Evolutionary conservation across 2,797 vertebrate species (phyloP), one percentile per base, ranked within the genome.

Genomic region (Huso huso): DNA sequence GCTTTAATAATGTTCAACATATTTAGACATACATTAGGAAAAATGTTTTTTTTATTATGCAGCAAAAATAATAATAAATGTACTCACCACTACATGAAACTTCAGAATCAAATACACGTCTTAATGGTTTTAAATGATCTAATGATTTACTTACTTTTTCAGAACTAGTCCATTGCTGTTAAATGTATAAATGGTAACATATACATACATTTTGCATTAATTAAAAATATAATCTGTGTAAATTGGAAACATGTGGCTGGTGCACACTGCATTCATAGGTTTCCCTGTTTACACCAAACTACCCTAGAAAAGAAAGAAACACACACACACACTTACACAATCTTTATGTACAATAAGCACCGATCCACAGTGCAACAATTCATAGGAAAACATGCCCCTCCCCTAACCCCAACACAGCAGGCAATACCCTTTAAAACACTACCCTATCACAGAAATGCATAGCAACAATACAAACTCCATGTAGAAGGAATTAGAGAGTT

Each of bases 141-240:
- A 58, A 10, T 10, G 12, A 12, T 8, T 52, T 52, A 7, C 11
- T 58, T 58, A 58, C 55, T 58, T 58, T 58, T 58, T 12, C 12
- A 12, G 6, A n/a, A 37, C 23, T 37, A 37, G 23, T 37, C 11
- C 7, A 4, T 58, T 58, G 12, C 55, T 58, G 55, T 58, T 58
- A 58, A 58, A 58, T n/a, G 55, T 58, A 58, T 12, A 58, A 58
- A 58, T 58, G 55, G 10, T 58, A 58, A 58, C 55, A 57, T 57
- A 12, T 5, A n/a, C 7, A n/a, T n/a, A n/a, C 12, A 58, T 11
- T n/a, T n/a, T 11, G 12, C 55, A 6, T 58, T 58, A 58, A 58
- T 58, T 58, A n/a, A 58, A 58, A 58, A 58, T 58, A 58, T 6
- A 58, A 58, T n/a, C 12, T 15, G 55, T 58, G 55, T 58, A 10